Percentiles rank a stretch among this genome's conserved stretches.
Conservation (phyloP, 1,140 invertebrate species). For the Listronotus oregonensis region DNA sequence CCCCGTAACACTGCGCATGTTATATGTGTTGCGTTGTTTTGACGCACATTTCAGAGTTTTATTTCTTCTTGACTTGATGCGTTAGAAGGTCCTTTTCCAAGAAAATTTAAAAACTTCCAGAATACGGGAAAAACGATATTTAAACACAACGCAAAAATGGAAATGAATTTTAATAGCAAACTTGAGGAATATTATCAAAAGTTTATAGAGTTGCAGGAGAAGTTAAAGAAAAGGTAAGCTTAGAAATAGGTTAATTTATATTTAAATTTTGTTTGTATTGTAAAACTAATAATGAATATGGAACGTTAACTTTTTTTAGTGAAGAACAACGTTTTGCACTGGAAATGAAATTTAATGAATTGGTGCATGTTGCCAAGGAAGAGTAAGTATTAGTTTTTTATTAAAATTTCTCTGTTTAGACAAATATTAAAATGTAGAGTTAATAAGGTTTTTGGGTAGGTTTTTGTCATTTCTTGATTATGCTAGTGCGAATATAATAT, state of each 20-base stretch:
- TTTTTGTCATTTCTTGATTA: too few species aligned
- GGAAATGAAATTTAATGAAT: conserved; percentile 53
- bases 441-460: too few species aligned
- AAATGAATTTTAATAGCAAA: conserved; percentile 26
- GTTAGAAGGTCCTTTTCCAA: not conserved
- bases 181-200: conserved; percentile 52
- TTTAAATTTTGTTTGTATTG: conserved; percentile 47
- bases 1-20: conserved; percentile 5
- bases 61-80: not conserved
- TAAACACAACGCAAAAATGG: conserved; percentile 14
- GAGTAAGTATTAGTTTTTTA: conserved; percentile 46
- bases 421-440: too few species aligned
- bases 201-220: conserved; percentile 52
- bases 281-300: conserved; percentile 9
- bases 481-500: too few species aligned
- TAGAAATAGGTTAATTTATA: conserved; percentile 14
- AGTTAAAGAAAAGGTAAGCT: conserved; percentile 51
- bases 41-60: not conserved
- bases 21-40: conserved; percentile 11
- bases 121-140: not conserved
- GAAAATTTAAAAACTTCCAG: not conserved
- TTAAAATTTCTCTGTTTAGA: too few species aligned
- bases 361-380: conserved; percentile 49
- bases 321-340: conserved; percentile 52
- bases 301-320: conserved; percentile 37